These are phyloP conservation scores for Caenorhabditis latens DNA, from an alignment of 1,140 invertebrate genomes.

Conservation along the genomic window DNA sequence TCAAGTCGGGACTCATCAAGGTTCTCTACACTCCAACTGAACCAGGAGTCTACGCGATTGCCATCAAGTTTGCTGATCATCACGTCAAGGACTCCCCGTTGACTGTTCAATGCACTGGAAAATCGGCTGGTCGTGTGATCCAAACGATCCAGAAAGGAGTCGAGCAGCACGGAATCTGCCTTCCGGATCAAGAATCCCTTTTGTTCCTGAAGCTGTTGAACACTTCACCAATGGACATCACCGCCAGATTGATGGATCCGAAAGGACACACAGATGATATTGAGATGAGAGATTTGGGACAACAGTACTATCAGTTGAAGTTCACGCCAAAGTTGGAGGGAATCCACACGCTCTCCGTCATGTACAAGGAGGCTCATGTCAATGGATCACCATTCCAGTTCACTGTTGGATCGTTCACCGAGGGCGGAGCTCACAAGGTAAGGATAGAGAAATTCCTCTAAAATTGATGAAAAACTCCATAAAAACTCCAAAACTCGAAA, in stretches of 20 bases:
- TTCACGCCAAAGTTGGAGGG: slow-evolving; percentile 98
- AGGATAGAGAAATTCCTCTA: not conserved
- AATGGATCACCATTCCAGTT: slow-evolving; percentile 83
- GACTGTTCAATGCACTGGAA: slow-evolving; percentile 69
- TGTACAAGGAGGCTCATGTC: slow-evolving; percentile 96
- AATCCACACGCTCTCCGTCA: slow-evolving; percentile 94
- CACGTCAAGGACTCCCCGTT: slow-evolving; percentile 84
- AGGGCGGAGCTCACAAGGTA: slow-evolving; percentile 84
- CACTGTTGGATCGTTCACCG: slow-evolving; percentile 85
- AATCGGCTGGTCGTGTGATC: slow-evolving; percentile 62
- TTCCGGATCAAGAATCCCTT: slow-evolving; percentile 61
- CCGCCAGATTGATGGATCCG: slow-evolving; percentile 65
- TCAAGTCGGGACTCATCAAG: slow-evolving; percentile 92
- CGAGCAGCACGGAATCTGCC: slow-evolving; percentile 55
- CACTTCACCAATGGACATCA: slow-evolving; percentile 68
- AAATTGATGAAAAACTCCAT: not conserved
- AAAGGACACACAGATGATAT: slow-evolving; percentile 68
- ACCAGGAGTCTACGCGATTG: slow-evolving; percentile 96
- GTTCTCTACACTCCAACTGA: slow-evolving; percentile 97
- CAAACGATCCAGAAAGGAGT: slow-evolving; percentile 50
- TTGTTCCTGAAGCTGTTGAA: slow-evolving; percentile 65
- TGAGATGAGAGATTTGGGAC: slow-evolving; percentile 89
- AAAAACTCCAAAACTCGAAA: too few relatives aligned
- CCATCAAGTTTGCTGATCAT: slow-evolving; percentile 96
- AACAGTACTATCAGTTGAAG: slow-evolving; percentile 92